These are phyloP conservation scores for Lissonota sp. DNA, from an alignment of 2,888 invertebrate genomes.

Conservation along the genomic window DNA sequence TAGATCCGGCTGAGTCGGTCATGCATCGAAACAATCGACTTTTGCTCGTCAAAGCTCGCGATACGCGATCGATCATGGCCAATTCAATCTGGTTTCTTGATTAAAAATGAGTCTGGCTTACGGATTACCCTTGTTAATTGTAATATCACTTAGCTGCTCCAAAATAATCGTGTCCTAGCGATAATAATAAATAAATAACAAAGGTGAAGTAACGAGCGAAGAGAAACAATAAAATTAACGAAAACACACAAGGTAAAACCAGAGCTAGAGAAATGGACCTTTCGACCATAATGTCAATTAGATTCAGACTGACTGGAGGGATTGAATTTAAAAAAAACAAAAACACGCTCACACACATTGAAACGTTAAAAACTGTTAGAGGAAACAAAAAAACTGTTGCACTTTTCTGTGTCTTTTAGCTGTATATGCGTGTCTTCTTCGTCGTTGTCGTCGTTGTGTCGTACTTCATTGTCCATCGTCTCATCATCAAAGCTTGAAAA, in stretches of 20 bases:
- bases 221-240: background rate
- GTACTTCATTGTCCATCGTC: slow-evolving; percentile 24
- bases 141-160: slow-evolving; percentile 54
- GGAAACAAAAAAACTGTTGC: slow-evolving; percentile 62
- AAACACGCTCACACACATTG: slow-evolving; percentile 8
- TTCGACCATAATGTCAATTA: slow-evolving; percentile 83
- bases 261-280: slow-evolving; percentile 73
- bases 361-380: slow-evolving; percentile 20
- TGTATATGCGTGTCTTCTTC: slow-evolving; percentile 73
- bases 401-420: slow-evolving; percentile 78
- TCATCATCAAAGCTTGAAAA: slow-evolving; percentile 28
- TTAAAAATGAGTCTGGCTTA: slow-evolving; percentile 14
- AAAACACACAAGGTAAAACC: slow-evolving; percentile 54
- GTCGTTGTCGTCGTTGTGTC: slow-evolving; percentile 19
- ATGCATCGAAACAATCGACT: slow-evolving; percentile 3
- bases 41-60: too few relatives aligned
- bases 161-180: slow-evolving; percentile 38
- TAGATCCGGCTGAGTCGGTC: slow-evolving; percentile 65
- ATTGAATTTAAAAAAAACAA: slow-evolving; percentile 72
- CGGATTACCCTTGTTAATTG: slow-evolving; percentile 45
- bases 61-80: too few relatives aligned
- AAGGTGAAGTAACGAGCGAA: slow-evolving; percentile 18
- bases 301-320: slow-evolving; percentile 84
- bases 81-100: background rate
- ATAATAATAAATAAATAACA: slow-evolving; percentile 33